A percentile compares a stretch with the other conserved stretches of the same genome.
phyloP scores from a whole-genome alignment of 2,797 vertebrate species.

The Discoglossus pictus region DNA sequence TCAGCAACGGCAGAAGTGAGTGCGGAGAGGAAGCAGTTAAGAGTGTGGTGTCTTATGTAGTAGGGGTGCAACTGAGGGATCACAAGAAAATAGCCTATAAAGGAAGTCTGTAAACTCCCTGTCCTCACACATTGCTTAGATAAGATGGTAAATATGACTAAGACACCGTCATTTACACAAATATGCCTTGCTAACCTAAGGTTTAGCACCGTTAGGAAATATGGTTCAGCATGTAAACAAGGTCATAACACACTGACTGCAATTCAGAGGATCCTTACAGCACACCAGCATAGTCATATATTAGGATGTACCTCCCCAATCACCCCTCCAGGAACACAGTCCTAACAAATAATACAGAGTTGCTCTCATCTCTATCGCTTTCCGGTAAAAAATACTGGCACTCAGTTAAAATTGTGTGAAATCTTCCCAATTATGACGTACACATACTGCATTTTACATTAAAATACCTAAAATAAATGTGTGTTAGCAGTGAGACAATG shows the following conservation, averaged over 20 bases:
- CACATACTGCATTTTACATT: not conserved
- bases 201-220: not conserved
- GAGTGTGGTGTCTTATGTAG: not conserved
- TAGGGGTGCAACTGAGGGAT: not conserved
- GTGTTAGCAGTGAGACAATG: too few relatives aligned
- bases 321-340: too few relatives aligned
- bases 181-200: not conserved
- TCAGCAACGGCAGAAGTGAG: slow-evolving; percentile 37
- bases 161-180: not conserved
- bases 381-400: too few relatives aligned
- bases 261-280: not conserved
- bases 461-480: slow-evolving; percentile 2
- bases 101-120: not conserved
- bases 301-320: too few relatives aligned
- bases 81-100: not conserved
- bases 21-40: slow-evolving; percentile 4
- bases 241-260: slow-evolving; percentile 1
- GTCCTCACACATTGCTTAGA: not conserved
- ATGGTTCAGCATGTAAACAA: not conserved
- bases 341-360: too few relatives aligned
- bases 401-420: slow-evolving; percentile 5
- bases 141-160: not conserved
- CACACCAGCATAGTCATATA: too few relatives aligned
- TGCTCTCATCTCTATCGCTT: too few relatives aligned
- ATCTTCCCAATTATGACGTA: not conserved